Base-by-base conservation (phyloP, 1,140 invertebrate genomes). In the Drosophila watanabei region DNA sequence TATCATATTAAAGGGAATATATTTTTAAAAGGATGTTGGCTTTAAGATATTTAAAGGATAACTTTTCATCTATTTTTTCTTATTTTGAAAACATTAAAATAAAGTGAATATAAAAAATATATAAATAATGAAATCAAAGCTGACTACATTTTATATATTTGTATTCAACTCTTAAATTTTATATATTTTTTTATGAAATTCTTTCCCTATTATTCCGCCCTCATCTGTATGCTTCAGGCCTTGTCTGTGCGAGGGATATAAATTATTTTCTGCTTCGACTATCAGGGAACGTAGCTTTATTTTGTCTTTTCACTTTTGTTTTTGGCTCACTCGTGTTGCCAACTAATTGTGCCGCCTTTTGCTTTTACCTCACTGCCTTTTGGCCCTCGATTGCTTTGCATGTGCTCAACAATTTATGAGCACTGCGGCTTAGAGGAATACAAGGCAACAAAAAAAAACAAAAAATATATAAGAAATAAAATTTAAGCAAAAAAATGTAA, bases 321-420 rank as follows among this genome's bases (percentile, higher is more conserved):
- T 85, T 73, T 80, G 61, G 41, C 28, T 51, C 39, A 72, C 39
- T 51, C 60, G 61, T 82, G 75, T 68, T 83, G 78, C 68, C 82
- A 85, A 85, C 82, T 85, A 85, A 85, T 85, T 85, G 81, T 61
- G 64, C 57, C 77, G 69, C 59, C 80, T 75, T 46, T 52, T 14
- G 43, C 30, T 28, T 49, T 75, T 63, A 54, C 64, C 59, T 62
- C 58, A 51, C 35, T 35, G 52, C 33, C 45, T 24, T 56, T 56
- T 6, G 52, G 20, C 52, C 33, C 46, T 39, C 32, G 28, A 41
- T 43, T 39, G 35, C 61, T 83, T 78, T 77, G 65, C 77, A 80
- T 84, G 61, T 61, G 65, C 66, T 84, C 52, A 84, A 77, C 71
- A 84, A 84, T 84, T 84, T 84, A 84, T 84, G 82, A 84, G 71